phyloP scores from a whole-genome alignment of 1,140 invertebrate genomes.

The Helicoverpa zea region DNA sequence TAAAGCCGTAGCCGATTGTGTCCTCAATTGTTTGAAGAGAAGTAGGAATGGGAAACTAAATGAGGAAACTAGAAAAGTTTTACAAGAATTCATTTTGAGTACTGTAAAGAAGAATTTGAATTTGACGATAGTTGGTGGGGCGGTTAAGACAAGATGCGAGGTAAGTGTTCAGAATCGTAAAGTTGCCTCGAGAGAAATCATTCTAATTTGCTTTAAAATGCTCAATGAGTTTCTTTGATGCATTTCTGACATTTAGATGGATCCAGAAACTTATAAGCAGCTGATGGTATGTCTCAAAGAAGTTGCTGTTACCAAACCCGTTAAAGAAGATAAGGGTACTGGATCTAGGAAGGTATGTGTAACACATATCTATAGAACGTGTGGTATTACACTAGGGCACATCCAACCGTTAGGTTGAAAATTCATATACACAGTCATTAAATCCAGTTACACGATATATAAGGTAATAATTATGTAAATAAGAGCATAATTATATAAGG shows the following conservation, averaged over 20 bases:
- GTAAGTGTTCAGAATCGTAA: conserved; percentile 53
- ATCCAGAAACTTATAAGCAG: conserved; percentile 76
- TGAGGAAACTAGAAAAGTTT: conserved; percentile 64
- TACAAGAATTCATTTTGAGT: conserved; percentile 76
- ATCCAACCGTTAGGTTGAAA: too few species aligned
- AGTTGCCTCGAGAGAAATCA: too few species aligned
- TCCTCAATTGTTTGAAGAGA: conserved; percentile 71
- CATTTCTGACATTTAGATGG: conserved; percentile 65
- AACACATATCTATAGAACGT: too few species aligned
- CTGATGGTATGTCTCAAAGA: conserved; percentile 75
- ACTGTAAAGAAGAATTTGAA: conserved; percentile 79
- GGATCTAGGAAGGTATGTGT: conserved; percentile 70
- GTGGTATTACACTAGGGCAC: too few species aligned
- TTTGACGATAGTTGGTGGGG: conserved; percentile 79
- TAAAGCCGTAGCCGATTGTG: conserved; percentile 68
- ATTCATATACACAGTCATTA: too few species aligned
- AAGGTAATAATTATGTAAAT: too few species aligned
- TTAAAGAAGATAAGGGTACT: conserved; percentile 71
- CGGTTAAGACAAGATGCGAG: conserved; percentile 82
- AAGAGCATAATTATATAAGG: too few species aligned
- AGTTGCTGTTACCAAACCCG: conserved; percentile 62
- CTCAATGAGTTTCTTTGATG: neutral
- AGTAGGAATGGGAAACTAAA: conserved; percentile 80
- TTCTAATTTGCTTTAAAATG: too few species aligned
- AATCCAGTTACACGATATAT: too few species aligned